phyloP scores from a whole-genome alignment of 2,113 vertebrate species.

The Megaleporinus macrocephalus region DNA sequence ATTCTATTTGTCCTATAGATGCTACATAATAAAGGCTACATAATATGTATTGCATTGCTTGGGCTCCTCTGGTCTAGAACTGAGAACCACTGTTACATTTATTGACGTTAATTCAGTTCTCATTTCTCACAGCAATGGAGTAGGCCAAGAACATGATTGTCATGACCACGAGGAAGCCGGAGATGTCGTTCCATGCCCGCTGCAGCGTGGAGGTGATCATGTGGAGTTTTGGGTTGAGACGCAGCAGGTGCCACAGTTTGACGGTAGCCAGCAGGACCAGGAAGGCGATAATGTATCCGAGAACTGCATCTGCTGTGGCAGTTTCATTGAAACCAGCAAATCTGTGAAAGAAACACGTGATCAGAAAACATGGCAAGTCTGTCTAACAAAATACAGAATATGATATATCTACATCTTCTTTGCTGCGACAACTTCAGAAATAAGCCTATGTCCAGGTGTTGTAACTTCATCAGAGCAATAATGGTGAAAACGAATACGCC shows the following conservation, averaged over 20 bases:
- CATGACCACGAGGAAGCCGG: conserved; percentile 88
- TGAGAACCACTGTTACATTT: not conserved
- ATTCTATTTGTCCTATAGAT: no score
- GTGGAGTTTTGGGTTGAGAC: conserved; percentile 91
- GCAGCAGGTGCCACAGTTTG: conserved; percentile 93
- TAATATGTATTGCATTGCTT: no score
- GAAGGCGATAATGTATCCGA: conserved; percentile 93
- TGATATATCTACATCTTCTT: no score
- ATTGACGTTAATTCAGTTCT: conserved; percentile 57
- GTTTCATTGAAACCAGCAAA: conserved; percentile 88
- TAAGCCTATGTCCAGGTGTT: no score
- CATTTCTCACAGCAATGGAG: conserved; percentile 87
- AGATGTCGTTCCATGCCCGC: conserved; percentile 92
- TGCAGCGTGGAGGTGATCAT: conserved; percentile 90
- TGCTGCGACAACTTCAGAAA: no score
- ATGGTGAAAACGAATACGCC: no score
- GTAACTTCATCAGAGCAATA: no score
- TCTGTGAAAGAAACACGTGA: conserved; percentile 71
- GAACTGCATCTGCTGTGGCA: conserved; percentile 83
- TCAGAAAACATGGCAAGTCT: no score
- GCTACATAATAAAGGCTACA: no score
- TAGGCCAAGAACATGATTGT: conserved; percentile 91
- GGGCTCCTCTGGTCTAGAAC: not conserved
- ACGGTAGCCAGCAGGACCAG: conserved; percentile 90
- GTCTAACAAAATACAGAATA: no score